Percentiles rank a stretch among this genome's conserved stretches.
These are phyloP conservation scores for Armadillidium nasatum DNA, from an alignment of 1,140 invertebrate species.

Conservation along the genomic window DNA sequence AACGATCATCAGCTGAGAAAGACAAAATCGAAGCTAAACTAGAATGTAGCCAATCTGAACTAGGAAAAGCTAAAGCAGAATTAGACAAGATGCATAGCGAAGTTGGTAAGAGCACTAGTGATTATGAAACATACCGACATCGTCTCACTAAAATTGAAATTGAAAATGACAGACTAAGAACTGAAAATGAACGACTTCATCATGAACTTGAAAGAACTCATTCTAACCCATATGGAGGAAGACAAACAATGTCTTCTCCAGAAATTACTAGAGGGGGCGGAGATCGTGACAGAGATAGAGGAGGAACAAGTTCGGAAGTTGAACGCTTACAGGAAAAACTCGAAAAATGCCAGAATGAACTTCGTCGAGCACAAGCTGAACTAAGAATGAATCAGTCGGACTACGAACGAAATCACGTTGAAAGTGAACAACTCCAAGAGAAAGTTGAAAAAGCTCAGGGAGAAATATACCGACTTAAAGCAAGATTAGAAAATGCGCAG, in stretches of 20 bases:
- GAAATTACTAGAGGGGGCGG: slow-evolving; percentile 56
- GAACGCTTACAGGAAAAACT: slow-evolving; percentile 79
- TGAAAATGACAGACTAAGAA: slow-evolving; percentile 71
- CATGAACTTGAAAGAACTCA: slow-evolving; percentile 78
- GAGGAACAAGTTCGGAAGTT: slow-evolving; percentile 54
- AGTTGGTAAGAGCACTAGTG: slow-evolving; percentile 76
- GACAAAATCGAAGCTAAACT: slow-evolving; percentile 83
- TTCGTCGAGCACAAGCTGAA: slow-evolving; percentile 77
- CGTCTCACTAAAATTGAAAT: slow-evolving; percentile 75
- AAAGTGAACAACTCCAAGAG: slow-evolving; percentile 79
- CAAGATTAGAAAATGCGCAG: slow-evolving; percentile 88
- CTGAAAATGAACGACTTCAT: slow-evolving; percentile 57
- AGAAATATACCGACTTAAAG: slow-evolving; percentile 87
- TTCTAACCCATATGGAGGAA: slow-evolving; percentile 57
- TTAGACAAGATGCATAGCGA: slow-evolving; percentile 84
- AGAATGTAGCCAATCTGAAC: slow-evolving; percentile 84
- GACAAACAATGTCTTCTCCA: slow-evolving; percentile 65
- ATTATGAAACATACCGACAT: slow-evolving; percentile 84
- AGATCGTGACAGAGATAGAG: slow-evolving; percentile 22
- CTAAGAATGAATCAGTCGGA: slow-evolving; percentile 65
- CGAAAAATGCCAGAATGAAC: slow-evolving; percentile 74
- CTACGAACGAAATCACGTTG: slow-evolving; percentile 74
- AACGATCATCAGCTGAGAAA: slow-evolving; percentile 80
- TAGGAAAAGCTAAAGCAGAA: slow-evolving; percentile 89
- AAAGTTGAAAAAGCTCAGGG: slow-evolving; percentile 89